A percentile compares a stretch with the other conserved stretches of the same genome.
phyloP scores from a whole-genome alignment of 2,797 vertebrate genomes.

The Bucorvus abyssinicus region DNA sequence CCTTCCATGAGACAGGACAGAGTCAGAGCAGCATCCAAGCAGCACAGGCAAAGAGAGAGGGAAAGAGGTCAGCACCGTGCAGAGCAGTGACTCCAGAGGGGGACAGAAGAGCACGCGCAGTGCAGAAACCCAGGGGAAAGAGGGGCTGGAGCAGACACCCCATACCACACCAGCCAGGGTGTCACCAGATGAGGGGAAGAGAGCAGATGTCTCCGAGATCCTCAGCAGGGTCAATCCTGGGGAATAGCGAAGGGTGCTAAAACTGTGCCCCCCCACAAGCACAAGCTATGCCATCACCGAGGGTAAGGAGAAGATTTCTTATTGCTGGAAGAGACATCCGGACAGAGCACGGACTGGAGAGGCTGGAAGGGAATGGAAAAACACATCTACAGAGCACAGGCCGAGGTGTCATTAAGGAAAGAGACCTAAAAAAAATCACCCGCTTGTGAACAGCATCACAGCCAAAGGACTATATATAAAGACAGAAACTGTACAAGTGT shows the following conservation, averaged over 20 bases:
- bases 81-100: neutral
- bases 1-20: conserved; percentile 76
- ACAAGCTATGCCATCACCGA: neutral
- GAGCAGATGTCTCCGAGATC: neutral
- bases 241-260: neutral
- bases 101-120: neutral
- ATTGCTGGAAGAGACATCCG: neutral
- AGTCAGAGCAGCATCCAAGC: conserved; percentile 37
- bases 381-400: neutral
- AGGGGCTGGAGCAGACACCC: neutral
- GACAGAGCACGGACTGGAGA: neutral
- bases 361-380: neutral
- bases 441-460: neutral
- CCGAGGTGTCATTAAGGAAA: neutral
- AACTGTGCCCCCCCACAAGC: neutral
- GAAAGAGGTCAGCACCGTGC: conserved; percentile 46
- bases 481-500: neutral
- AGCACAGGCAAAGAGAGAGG: conserved; percentile 62
- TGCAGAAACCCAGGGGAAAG: neutral
- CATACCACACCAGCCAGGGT: too few relatives aligned
- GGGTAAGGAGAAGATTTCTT: neutral
- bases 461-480: neutral
- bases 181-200: neutral
- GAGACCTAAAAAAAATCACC: neutral
- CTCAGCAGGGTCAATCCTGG: neutral